A percentile compares a stretch with the other conserved stretches of the same genome.
phyloP scores from a whole-genome alignment of 2,113 vertebrate species.

The Falco punctatus region DNA sequence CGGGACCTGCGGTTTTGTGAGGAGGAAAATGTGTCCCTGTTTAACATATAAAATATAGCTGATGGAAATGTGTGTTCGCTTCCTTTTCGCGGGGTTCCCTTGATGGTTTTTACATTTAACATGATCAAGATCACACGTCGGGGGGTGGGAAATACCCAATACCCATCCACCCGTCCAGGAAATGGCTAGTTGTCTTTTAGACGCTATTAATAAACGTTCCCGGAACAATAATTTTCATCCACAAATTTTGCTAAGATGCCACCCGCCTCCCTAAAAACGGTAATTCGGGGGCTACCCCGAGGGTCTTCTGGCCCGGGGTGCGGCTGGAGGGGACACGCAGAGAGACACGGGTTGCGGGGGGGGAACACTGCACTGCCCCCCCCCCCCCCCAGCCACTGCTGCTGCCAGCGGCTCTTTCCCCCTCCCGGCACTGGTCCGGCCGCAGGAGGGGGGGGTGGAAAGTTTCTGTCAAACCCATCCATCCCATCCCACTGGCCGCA shows the following conservation, averaged over 20 bases:
- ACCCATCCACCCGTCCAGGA: neutral
- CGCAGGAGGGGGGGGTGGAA: no score
- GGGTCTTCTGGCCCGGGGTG: neutral
- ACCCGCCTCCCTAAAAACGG: neutral
- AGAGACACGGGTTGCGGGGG: neutral
- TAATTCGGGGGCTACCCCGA: neutral
- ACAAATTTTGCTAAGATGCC: neutral
- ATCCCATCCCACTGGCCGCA: no score
- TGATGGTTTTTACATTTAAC: fast-evolving
- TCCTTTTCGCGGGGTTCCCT: neutral
- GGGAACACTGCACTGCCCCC: no score
- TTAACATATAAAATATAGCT: neutral
- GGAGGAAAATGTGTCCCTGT: neutral
- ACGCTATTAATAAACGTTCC: neutral
- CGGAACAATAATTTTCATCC: neutral
- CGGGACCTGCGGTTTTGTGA: neutral
- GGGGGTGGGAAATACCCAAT: fast-evolving
- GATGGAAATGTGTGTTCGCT: neutral
- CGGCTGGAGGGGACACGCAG: neutral
- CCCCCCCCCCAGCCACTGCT: no score
- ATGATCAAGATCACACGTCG: neutral
- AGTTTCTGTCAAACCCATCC: no score
- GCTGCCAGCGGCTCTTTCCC: no score
- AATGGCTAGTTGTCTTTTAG: neutral
- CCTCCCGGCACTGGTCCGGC: no score